These are phyloP conservation scores for Gopherus evgoodei DNA, from an alignment of 2,113 vertebrate species.

Conservation along the genomic window DNA sequence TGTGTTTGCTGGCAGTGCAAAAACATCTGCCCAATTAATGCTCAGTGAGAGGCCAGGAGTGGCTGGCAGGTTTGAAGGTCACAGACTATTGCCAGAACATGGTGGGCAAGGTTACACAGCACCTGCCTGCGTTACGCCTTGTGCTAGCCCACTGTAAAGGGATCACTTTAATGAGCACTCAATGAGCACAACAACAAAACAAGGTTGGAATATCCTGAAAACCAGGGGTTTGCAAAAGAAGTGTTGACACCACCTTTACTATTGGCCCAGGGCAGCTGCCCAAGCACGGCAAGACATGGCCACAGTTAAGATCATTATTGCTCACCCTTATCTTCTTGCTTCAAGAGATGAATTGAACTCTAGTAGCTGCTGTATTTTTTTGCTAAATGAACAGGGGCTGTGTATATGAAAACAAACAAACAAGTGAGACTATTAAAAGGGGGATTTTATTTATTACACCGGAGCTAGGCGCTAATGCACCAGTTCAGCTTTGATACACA, in stretches of 20 bases:
- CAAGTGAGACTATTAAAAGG: constrained; percentile 65
- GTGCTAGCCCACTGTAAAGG: not conserved
- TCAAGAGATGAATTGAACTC: not conserved
- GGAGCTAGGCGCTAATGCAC: constrained; percentile 67
- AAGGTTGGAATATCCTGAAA: not conserved
- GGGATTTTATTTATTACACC: constrained; percentile 80
- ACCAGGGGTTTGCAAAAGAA: not conserved
- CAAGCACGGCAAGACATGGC: not conserved
- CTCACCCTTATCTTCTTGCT: accelerated
- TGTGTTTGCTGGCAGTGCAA: not conserved
- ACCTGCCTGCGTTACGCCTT: not conserved
- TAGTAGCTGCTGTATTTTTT: accelerated
- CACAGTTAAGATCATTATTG: not conserved
- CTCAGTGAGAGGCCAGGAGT: not conserved
- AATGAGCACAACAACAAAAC: not conserved
- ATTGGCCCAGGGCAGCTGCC: not conserved
- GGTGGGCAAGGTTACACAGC: not conserved
- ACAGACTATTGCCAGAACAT: not conserved
- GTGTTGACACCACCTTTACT: not conserved
- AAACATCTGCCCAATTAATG: not conserved
- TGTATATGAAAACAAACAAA: not conserved
- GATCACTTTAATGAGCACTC: not conserved
- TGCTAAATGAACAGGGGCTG: not conserved
- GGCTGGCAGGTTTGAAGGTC: not conserved
- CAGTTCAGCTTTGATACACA: constrained; percentile 82